Percentiles rank a stretch among this genome's conserved stretches.
Conservation (phyloP, 2,888 invertebrate genomes). For the Laothoe populi region DNA sequence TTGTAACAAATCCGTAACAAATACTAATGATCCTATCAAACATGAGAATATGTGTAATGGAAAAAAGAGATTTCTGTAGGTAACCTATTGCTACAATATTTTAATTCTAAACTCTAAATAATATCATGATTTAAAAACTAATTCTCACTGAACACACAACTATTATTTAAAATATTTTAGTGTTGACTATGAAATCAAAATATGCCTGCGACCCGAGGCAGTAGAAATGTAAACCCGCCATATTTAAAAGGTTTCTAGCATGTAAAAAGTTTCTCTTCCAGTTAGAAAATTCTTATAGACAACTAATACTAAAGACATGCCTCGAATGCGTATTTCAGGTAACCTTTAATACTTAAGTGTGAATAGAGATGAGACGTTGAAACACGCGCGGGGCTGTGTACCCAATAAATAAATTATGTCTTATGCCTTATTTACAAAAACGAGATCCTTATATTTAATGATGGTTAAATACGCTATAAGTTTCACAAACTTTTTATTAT, state of each 20-base stretch:
- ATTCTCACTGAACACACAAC: constrained; percentile 72
- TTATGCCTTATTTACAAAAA: constrained; percentile 70
- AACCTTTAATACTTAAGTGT: constrained; percentile 32
- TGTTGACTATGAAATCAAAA: constrained; percentile 17
- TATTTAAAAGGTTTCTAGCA: not conserved
- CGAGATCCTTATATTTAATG: constrained; percentile 71
- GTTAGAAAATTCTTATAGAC: constrained; percentile 8
- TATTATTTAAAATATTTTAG: constrained; percentile 28
- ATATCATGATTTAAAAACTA: constrained; percentile 67
- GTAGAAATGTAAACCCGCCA: not conserved
- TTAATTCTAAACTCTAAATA: constrained; percentile 55
- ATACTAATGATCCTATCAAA: constrained; percentile 12
- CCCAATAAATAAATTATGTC: constrained; percentile 31
- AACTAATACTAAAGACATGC: constrained; percentile 3
- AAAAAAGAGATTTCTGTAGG: constrained; percentile 37
- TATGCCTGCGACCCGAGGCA: not conserved
- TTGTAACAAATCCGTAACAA: constrained; percentile 9
- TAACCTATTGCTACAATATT: constrained; percentile 54
- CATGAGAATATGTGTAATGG: constrained; percentile 14
- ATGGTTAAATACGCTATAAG: constrained; percentile 56
- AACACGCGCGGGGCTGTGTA: constrained; percentile 27
- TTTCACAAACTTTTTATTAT: constrained; percentile 68
- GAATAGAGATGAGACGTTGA: constrained; percentile 10
- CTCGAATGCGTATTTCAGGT: constrained; percentile 24
- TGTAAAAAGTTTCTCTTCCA: constrained; percentile 3